Base-by-base conservation (phyloP, 2,113 vertebrate species). In the Ammodytes dubius region DNA sequence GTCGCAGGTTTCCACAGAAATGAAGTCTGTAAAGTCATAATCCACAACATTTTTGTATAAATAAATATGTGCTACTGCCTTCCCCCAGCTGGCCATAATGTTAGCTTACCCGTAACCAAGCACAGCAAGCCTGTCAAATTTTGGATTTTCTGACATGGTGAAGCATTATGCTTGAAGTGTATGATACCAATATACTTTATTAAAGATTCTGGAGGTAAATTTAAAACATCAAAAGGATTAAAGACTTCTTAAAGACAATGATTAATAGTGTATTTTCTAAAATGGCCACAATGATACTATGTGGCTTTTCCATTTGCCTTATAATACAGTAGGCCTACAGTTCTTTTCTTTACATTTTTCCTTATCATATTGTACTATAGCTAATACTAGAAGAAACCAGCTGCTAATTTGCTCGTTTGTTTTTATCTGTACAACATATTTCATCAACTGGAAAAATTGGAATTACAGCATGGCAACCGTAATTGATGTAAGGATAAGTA, bases 21-120 rank as follows among this genome's bases (percentile, higher is more conserved):
- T 76, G 45, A 88, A 82, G 47, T 73, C 7, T 37, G 11, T 74
- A 58, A 77, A 66, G 53, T 72, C 58, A 78, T 79, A 87, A 82
- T 85, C 77, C 4, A 27, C 42, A 72, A 77, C 52, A 69, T 53
- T 64, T 46, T 39, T 37, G 4, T 7, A 47, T 27, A 13, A 59
- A 69, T 49, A 67, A 45, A 73, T 63, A 13, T 58, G 47, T 37
- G 17, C 59, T 42, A 65, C n/a, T 46, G 39, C 50, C 43, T 63
- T 57, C 3, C 14, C 27, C 1, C 5, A 15, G 13, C 7, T 60
- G 52, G 57, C 65, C 12, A 49, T n/a, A 35, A 52, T 4, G 10
- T 72, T 9, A 61, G 40, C 19, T 59, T 45, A 54, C 54, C 74
- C 61, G 70, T 46, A 58, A 50, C 70, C 8, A 19, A 10, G 15